phyloP scores from a whole-genome alignment of 2,888 invertebrate genomes.

The Conistra vaccinii region DNA sequence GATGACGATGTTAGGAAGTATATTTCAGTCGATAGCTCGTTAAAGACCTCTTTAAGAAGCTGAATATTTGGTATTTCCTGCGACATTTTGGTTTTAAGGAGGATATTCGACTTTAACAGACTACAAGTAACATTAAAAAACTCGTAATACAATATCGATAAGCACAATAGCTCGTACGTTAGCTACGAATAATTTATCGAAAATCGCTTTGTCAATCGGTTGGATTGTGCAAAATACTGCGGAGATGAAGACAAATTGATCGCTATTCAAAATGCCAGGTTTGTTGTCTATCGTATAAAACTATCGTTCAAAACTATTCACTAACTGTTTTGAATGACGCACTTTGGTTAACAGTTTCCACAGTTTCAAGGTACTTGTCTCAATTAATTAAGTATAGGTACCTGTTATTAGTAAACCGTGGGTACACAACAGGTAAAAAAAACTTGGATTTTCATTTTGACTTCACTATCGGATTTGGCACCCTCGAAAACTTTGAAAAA shows the following conservation, averaged over 20 bases:
- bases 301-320: slow-evolving; percentile 8
- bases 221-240: slow-evolving; percentile 29
- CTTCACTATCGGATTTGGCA: too few relatives aligned
- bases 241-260: slow-evolving; percentile 31
- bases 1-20: neutral
- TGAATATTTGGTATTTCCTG: neutral
- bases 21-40: neutral
- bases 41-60: neutral
- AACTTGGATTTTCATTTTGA: too few relatives aligned
- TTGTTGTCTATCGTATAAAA: neutral
- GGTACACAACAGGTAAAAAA: neutral
- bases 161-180: neutral
- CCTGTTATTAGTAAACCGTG: neutral
- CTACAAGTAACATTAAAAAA: neutral
- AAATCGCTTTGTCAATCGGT: slow-evolving; percentile 30
- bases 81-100: neutral
- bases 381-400: neutral
- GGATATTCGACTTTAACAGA: neutral
- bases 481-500: too few relatives aligned
- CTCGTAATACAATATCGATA: neutral
- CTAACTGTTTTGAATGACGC: neutral
- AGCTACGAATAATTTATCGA: slow-evolving; percentile 33
- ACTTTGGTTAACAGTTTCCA: neutral
- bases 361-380: neutral
- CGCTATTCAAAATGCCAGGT: neutral